Conservation (phyloP, 2,797 vertebrate genomes). For the Graptemys geographica region DNA sequence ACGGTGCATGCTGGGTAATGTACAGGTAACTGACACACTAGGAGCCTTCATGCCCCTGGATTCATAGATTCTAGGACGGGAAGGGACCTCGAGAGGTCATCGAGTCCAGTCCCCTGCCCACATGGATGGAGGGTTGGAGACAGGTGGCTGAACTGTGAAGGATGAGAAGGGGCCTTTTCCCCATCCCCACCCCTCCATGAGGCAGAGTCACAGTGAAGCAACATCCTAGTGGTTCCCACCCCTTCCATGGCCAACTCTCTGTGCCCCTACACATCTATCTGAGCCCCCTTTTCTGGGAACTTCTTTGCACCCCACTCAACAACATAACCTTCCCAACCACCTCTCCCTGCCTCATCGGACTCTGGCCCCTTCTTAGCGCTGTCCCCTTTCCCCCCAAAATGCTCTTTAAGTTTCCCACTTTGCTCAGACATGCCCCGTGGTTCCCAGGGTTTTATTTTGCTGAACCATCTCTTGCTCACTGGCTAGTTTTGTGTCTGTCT, state of each 20-base stretch:
- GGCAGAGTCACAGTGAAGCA: neutral
- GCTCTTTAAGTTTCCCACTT: neutral
- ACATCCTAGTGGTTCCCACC: neutral
- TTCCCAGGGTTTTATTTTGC: slow-evolving; percentile 7
- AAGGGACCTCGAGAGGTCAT: no score
- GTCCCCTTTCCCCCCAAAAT: neutral
- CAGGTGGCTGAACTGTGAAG: neutral
- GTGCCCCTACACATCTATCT: neutral
- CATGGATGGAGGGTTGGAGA: neutral
- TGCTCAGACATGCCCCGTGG: neutral
- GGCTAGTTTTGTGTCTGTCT: neutral
- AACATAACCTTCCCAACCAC: neutral
- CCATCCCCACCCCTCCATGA: neutral
- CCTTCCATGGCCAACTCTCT: neutral
- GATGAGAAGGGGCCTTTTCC: neutral
- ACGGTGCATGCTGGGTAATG: slow-evolving; percentile 26
- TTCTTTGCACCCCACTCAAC: neutral
- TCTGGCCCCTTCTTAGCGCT: neutral
- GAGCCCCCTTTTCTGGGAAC: neutral
- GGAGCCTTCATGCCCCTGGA: neutral
- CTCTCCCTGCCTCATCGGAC: neutral
- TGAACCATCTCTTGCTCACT: slow-evolving; percentile 3
- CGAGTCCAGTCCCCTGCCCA: no score
- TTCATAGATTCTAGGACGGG: no score
- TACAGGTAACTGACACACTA: slow-evolving; percentile 39